phyloP scores from a whole-genome alignment of 1,140 invertebrate genomes.

The Scaptomyza pallida region DNA sequence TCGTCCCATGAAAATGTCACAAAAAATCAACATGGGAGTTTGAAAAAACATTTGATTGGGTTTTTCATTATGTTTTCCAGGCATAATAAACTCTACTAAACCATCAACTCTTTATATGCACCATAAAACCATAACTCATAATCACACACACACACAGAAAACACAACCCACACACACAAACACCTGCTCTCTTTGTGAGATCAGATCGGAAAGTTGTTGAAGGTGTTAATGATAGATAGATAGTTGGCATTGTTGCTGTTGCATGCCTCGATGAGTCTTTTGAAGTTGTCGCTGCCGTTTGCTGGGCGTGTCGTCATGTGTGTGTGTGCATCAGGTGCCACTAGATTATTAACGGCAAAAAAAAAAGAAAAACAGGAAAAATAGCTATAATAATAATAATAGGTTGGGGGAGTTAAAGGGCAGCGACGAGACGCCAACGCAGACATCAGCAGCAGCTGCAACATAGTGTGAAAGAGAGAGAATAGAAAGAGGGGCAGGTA shows the following conservation, averaged over 20 bases:
- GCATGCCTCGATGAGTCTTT: conserved; percentile 27
- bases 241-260: not conserved
- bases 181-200: not conserved
- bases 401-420: conserved; percentile 57
- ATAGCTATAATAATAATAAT: conserved; percentile 19
- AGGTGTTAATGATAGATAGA: conserved; percentile 35
- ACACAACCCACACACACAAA: too few species aligned
- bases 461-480: not conserved
- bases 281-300: conserved; percentile 33
- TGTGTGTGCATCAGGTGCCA: conserved; percentile 32
- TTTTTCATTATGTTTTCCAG: too few species aligned
- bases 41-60: too few species aligned
- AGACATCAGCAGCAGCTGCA: conserved; percentile 38
- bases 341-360: conserved; percentile 37
- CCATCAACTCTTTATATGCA: too few species aligned
- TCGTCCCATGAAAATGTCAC: too few species aligned
- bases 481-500: not conserved
- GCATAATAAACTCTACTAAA: too few species aligned
- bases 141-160: too few species aligned
- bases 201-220: conserved; percentile 1
- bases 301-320: not conserved
- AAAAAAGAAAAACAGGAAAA: not conserved
- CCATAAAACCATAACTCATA: too few species aligned
- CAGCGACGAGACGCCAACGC: conserved; percentile 75
- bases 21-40: too few species aligned